Evolutionary conservation across 2,113 vertebrate genomes (phyloP).

Genomic region (Pica pica): DNA sequence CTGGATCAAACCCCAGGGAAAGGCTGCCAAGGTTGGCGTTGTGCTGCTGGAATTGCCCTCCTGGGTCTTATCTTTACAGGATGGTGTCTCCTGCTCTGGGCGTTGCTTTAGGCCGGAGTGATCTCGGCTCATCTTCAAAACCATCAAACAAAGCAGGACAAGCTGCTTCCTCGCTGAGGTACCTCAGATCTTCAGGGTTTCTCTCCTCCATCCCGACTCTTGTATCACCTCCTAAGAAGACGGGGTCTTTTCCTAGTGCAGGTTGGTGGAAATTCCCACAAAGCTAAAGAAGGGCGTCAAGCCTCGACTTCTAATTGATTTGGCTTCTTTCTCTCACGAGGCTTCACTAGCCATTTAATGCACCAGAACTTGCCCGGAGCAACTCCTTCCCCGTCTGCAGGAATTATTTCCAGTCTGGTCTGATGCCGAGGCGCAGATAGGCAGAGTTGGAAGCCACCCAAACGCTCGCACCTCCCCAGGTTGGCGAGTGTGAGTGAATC

Average conservation of each 20-base stretch:
- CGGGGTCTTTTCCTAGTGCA: background rate
- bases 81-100: background rate
- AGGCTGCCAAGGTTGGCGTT: background rate
- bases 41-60: background rate
- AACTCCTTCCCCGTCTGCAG: background rate
- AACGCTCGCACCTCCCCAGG: background rate
- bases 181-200: background rate
- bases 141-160: background rate
- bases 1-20: background rate
- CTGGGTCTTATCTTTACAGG: background rate
- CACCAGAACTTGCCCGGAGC: background rate
- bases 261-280: background rate
- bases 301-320: background rate
- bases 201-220: background rate
- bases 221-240: background rate
- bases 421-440: background rate
- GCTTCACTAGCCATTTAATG: background rate
- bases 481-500: background rate
- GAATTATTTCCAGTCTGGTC: background rate
- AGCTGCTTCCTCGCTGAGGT: background rate
- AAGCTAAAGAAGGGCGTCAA: background rate
- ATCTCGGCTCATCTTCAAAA: background rate
- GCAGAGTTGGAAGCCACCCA: background rate
- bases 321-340: background rate
- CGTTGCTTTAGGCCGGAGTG: background rate